phyloP scores from a whole-genome alignment of 2,113 vertebrate genomes.

The Synchiropus splendidus region DNA sequence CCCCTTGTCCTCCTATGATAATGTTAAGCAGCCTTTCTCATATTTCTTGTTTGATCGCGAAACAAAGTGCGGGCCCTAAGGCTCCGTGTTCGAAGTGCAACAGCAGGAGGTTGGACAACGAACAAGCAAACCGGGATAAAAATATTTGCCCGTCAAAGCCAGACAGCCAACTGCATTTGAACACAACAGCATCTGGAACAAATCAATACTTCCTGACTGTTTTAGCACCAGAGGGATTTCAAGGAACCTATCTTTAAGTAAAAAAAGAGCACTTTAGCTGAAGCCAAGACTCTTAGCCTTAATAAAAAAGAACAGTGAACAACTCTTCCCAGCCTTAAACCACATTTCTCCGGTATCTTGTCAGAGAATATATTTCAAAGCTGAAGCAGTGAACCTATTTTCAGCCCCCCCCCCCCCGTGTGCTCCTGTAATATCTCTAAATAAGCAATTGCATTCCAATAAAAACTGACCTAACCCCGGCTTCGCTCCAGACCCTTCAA shows the following conservation, averaged over 20 bases:
- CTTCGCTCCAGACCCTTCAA: constrained; percentile 22
- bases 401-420: constrained; percentile 31
- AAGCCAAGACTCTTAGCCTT: too few relatives aligned
- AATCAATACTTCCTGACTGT: constrained; percentile 5
- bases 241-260: too few relatives aligned
- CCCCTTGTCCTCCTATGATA: too few relatives aligned
- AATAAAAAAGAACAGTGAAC: too few relatives aligned
- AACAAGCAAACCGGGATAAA: constrained; percentile 27
- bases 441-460: constrained; percentile 37
- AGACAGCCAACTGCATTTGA: constrained; percentile 10
- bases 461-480: constrained; percentile 41
- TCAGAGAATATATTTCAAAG: constrained; percentile 28
- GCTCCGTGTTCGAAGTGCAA: constrained; percentile 33
- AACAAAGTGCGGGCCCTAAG: constrained; percentile 20
- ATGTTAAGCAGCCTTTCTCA: constrained; percentile 1
- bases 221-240: constrained; percentile 3
- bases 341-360: constrained; percentile 14
- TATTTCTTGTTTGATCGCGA: constrained; percentile 29
- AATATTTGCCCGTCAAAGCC: constrained; percentile 18
- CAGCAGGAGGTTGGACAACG: constrained; percentile 20
- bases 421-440: constrained; percentile 31
- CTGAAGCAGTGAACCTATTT: constrained; percentile 25
- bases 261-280: too few relatives aligned
- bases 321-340: too few relatives aligned
- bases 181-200: constrained; percentile 28